A percentile compares a stretch with the other conserved stretches of the same genome.
Evolutionary conservation across 2,888 invertebrate species (phyloP).

Genomic region (Podabrus alpinus): DNA sequence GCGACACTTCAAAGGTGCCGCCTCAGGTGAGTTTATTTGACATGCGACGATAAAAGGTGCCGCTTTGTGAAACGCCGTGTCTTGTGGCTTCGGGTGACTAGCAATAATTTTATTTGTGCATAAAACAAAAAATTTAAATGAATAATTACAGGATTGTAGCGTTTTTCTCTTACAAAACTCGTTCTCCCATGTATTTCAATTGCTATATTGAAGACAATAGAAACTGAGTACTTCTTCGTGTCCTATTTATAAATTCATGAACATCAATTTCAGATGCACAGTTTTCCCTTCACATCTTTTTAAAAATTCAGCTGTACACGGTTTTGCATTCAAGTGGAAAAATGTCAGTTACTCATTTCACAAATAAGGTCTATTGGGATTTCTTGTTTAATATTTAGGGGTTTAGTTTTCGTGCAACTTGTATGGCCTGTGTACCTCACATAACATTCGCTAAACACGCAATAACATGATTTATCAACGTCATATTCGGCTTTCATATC

Average conservation of each 20-base stretch:
- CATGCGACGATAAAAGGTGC: conserved; percentile 26
- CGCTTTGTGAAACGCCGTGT: conserved; percentile 29
- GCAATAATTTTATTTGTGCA: conserved; percentile 29
- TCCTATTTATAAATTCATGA: conserved; percentile 25
- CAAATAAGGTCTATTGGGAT: background rate
- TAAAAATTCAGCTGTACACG: conserved; percentile 23
- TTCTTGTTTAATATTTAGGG: background rate
- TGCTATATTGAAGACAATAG: background rate
- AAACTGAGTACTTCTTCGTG: conserved; percentile 16
- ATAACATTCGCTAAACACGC: background rate
- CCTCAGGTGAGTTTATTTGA: conserved; percentile 29
- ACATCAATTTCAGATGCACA: conserved; percentile 17
- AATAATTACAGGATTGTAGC: background rate
- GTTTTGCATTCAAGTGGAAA: conserved; percentile 20
- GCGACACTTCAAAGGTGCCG: conserved; percentile 39
- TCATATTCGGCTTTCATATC: too few species aligned
- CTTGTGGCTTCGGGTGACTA: conserved; percentile 26
- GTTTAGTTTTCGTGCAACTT: background rate
- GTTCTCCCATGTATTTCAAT: background rate
- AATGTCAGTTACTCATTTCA: background rate
- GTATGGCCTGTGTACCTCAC: background rate
- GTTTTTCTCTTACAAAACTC: background rate
- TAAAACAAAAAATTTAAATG: conserved; percentile 9
- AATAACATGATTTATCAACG: background rate
- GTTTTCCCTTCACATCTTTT: conserved; percentile 14